Evolutionary conservation across 2,888 invertebrate species (phyloP), one percentile per base, ranked within the genome.

Genomic region (Ophonus ardosiacus): DNA sequence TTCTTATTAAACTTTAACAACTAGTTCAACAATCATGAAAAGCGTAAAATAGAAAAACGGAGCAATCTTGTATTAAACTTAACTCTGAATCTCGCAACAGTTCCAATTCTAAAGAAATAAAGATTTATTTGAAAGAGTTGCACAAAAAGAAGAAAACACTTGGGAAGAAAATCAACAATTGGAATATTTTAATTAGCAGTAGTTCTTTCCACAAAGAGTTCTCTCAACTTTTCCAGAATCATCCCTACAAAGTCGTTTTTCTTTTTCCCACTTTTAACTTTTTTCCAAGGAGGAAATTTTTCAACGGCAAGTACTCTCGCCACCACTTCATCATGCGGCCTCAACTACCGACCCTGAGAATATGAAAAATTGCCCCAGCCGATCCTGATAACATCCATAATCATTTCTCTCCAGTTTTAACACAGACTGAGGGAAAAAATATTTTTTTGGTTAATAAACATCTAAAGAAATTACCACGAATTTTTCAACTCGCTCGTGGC

Each of bases 341-440:
- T 43, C 43, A 59, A 63, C 24, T 4, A 31, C 2, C 68, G 56
- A 71, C 81, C 61, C 24, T 8, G 76, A 24, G 74, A 84, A 84
- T 84, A 78, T 84, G 84, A 84, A 84, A 84, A 84, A 84, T 78
- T 63, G 63, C 78, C 43, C 40, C 24, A 83, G 83, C 76, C 43
- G 74, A 63, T 57, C 78, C 84, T 84, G 84, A 78, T 78, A 57
- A 65, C 84, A 84, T 84, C 51, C 65, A 78, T 84, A 84, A 74
- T 51, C 78, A 78, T 84, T 74, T 80, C 40, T 80, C 71, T 74
- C 15, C 13, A 31, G 38, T 31, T 31, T 68, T n/a, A 31, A 15
- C 38, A n/a, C 15, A 38, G 68, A 15, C 68, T 68, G 24, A 38
- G 13, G 31, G 31, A 68, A 68, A 68, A 68, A 10, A 31, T 38